Evolutionary conservation across 30 jellyfish, hydroid and myxozoan genomes (phyloP).

Genomic region (Aurelia aurita complex sp. Pacific): DNA sequence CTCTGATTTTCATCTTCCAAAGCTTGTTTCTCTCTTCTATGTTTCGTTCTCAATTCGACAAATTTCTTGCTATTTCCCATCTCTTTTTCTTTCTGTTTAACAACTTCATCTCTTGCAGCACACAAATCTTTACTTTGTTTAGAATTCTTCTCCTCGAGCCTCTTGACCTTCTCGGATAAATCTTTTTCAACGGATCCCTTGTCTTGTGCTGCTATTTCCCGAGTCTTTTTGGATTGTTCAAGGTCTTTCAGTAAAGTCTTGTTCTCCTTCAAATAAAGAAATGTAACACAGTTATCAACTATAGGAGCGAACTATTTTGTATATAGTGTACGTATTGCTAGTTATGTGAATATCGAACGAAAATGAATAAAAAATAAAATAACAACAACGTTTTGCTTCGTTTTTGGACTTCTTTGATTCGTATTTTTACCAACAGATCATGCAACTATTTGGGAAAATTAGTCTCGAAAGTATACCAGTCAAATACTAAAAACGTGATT

Average conservation of each 20-base stretch:
- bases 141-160: constrained; percentile 35
- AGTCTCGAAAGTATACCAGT: too few relatives aligned
- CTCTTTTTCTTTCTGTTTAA: not conserved
- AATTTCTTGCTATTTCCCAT: constrained; percentile 6
- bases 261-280: constrained; percentile 6
- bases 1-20: constrained; percentile 21
- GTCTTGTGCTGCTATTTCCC: not conserved
- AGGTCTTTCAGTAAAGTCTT: constrained; percentile 1
- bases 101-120: constrained; percentile 8
- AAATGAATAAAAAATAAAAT: too few relatives aligned
- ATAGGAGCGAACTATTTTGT: too few relatives aligned
- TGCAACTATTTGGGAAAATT: too few relatives aligned
- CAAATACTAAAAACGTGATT: too few relatives aligned
- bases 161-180: not conserved
- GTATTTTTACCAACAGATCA: too few relatives aligned
- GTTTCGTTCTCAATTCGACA: constrained; percentile 7
- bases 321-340: too few relatives aligned
- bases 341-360: too few relatives aligned
- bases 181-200: constrained; percentile 7
- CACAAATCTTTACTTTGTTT: constrained; percentile 6
- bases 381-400: too few relatives aligned
- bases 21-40: not conserved
- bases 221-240: not conserved
- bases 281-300: not conserved
- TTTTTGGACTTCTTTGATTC: too few relatives aligned